Evolutionary conservation across 2,113 vertebrate genomes (phyloP), one percentile per base, ranked within the genome.

Genomic region (Lipophrys pholis): DNA sequence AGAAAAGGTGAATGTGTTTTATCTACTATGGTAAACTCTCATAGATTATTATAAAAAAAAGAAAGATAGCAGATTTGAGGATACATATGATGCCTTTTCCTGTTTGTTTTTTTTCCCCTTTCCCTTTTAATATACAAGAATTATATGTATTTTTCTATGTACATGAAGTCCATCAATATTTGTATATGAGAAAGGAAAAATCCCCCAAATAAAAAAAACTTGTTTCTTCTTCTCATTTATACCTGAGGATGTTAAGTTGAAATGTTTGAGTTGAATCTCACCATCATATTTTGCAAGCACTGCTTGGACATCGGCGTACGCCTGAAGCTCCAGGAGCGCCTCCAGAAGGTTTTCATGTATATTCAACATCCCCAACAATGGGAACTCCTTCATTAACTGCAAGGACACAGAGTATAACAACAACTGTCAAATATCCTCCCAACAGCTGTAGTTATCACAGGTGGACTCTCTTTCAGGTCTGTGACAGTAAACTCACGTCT

Each of bases 341-440:
- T 99, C 98, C 61, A 99, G 87, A 46, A 99, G 96, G 89, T 99
- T 99, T 93, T 99, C 98, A 46, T 99, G 98, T 91, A 99, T 98
- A 92, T 99, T 99, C 94, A 99, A 93, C 96, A 99, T 97, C 85
- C 96, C 99, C 84, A 98, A 91, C 83, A 97, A 94, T 60, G 97
- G 97, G 90, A 99, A 99, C 85, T 99, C 98, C 94, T 98, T 99
- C 96, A 99, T 98, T 95, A 99, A 91, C 98, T 99, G 89, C 57
- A 75, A 84, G 70, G 62, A 88, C 60, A 83, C 72, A 21, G 42
- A 54, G 63, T 6, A 53, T 9, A 12, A 6, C 53, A 4, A 30
- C 21, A 30, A 30, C 21, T 10, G 12, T 50, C 11, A 57, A 49
- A 50, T 14, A 6, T 0, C 0, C 8, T 48, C 12, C n/a, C 3